Conservation (phyloP, 2,888 invertebrate genomes). For the Mimachlamys varia region DNA sequence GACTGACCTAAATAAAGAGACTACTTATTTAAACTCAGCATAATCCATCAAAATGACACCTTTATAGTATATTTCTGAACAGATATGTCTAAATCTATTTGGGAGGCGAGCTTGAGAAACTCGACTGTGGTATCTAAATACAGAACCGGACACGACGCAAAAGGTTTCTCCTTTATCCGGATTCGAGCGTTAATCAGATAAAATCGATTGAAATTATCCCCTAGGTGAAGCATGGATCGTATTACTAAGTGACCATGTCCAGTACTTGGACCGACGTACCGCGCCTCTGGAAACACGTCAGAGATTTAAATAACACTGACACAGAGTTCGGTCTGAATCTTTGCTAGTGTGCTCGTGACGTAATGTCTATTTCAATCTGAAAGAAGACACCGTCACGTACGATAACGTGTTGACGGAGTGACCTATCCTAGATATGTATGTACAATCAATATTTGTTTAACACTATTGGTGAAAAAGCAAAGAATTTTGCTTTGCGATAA, state of each 20-base stretch:
- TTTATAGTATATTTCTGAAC: not conserved
- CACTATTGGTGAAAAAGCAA: too few species aligned
- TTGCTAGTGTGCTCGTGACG: not conserved
- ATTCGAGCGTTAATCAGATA: not conserved
- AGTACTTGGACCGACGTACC: not conserved
- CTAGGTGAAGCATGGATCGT: not conserved
- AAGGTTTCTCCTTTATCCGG: not conserved
- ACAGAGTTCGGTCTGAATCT: not conserved
- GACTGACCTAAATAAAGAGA: slow-evolving; percentile 6
- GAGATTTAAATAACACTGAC: not conserved
- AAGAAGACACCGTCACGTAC: not conserved
- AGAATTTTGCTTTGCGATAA: too few species aligned
- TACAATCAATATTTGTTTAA: too few species aligned
- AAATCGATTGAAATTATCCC: not conserved
- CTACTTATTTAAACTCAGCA: not conserved
- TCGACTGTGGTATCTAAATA: not conserved
- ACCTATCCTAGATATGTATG: too few species aligned
- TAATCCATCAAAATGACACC: not conserved
- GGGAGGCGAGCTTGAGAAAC: not conserved
- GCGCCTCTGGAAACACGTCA: not conserved
- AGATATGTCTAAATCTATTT: not conserved
- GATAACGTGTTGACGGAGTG: too few species aligned
- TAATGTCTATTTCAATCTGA: not conserved
- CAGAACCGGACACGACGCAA: not conserved
- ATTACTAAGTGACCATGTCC: not conserved